Percentiles rank a stretch among this genome's conserved stretches.
These are phyloP conservation scores for Cyprinella venusta DNA, from an alignment of 2,797 vertebrate genomes.

Conservation along the genomic window DNA sequence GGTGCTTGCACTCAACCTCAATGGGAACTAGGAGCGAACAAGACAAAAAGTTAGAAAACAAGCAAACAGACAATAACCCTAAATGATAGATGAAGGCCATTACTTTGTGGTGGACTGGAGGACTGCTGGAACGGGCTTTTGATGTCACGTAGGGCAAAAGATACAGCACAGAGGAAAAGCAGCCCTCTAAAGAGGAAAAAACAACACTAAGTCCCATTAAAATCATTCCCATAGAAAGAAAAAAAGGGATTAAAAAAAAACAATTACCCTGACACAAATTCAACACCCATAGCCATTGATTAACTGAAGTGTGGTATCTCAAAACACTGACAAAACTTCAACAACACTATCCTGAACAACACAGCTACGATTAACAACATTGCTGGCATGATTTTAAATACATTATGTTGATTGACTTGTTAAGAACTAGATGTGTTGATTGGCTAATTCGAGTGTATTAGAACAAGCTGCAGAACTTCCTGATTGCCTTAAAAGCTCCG, in stretches of 20 bases:
- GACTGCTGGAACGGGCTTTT: background rate
- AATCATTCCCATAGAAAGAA: background rate
- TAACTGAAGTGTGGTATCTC: conserved; percentile 54
- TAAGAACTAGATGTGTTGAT: background rate
- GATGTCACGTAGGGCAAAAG: background rate
- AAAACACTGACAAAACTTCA: conserved; percentile 63
- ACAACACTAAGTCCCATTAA: background rate
- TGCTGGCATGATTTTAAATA: background rate
- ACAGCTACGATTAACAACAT: background rate
- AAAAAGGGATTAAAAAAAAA: accelerated
- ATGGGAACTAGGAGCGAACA: conserved; percentile 54
- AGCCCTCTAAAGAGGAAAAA: conserved; percentile 56
- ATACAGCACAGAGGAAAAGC: conserved; percentile 41
- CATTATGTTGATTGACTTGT: conserved; percentile 1
- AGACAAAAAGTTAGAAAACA: background rate
- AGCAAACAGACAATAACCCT: background rate
- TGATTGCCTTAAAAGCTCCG: background rate
- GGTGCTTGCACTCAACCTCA: conserved; percentile 69
- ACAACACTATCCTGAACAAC: background rate
- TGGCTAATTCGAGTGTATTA: background rate
- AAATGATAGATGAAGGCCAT: background rate
- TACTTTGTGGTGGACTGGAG: background rate
- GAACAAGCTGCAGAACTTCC: background rate
- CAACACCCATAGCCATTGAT: conserved; percentile 61
- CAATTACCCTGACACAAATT: conserved; percentile 56